Evolutionary conservation across 2,113 vertebrate genomes (phyloP).

Genomic region (Tylochromis polylepis): DNA sequence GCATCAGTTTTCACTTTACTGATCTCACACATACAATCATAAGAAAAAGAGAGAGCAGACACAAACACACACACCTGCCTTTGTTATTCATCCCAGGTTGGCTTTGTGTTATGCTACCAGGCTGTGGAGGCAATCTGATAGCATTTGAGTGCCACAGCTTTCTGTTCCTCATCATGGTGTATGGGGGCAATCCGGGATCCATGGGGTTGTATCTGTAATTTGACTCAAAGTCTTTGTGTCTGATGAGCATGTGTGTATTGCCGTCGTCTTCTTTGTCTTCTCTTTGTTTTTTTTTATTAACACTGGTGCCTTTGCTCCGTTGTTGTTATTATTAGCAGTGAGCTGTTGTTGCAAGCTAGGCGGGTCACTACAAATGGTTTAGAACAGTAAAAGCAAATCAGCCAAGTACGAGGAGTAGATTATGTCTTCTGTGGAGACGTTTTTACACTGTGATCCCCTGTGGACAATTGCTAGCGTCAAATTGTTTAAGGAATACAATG

Average conservation of each 20-base stretch:
- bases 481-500: neutral
- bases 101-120: neutral
- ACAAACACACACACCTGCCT: neutral
- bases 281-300: neutral
- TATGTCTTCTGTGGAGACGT: neutral
- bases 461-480: neutral
- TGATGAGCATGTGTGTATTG: neutral
- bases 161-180: neutral
- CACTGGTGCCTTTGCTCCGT: neutral
- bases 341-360: neutral
- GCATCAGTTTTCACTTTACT: neutral
- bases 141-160: neutral
- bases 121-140: neutral
- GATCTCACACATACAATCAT: neutral
- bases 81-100: neutral
- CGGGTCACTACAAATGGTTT: neutral
- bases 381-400: neutral
- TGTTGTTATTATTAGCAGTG: slow-evolving; percentile 15
- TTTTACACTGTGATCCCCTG: neutral
- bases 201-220: slow-evolving; percentile 14
- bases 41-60: neutral
- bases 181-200: neutral
- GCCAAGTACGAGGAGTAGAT: neutral
- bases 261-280: neutral
- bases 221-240: neutral